These are phyloP conservation scores for Goniozus legneri DNA, from an alignment of 1,140 invertebrate genomes.

Conservation along the genomic window DNA sequence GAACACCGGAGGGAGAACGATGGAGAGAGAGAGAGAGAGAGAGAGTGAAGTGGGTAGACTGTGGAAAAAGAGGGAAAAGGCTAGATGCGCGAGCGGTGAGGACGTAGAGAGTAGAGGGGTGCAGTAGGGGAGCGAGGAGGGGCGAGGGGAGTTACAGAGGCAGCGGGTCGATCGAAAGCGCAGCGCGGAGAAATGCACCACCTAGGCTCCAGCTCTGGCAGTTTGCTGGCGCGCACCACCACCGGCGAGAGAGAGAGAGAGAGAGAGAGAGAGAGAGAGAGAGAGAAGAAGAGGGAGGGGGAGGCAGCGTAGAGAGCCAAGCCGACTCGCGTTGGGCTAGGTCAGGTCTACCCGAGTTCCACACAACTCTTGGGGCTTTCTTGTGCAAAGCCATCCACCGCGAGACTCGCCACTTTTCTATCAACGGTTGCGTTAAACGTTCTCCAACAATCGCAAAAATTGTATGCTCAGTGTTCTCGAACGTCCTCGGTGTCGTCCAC, in stretches of 20 bases:
- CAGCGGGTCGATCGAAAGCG: conserved; percentile 54
- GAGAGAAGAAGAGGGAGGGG: conserved; percentile 18
- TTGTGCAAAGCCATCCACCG: too few relatives aligned
- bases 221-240: conserved; percentile 33
- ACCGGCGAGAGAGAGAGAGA: too few relatives aligned
- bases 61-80: conserved; percentile 20
- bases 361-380: conserved; percentile 24
- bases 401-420: too few relatives aligned
- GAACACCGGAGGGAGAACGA: neutral
- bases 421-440: too few relatives aligned
- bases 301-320: conserved; percentile 39
- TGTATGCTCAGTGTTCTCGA: too few relatives aligned
- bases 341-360: conserved; percentile 50
- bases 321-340: conserved; percentile 53
- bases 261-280: conserved; percentile 13
- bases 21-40: conserved; percentile 15
- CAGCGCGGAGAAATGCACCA: conserved; percentile 52
- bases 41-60: conserved; percentile 18
- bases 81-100: conserved; percentile 19
- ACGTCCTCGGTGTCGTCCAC: too few relatives aligned
- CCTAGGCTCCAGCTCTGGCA: conserved; percentile 43
- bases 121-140: conserved; percentile 9
- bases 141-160: conserved; percentile 4
- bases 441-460: too few relatives aligned
- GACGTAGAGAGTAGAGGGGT: conserved; percentile 29